Conservation (phyloP, 2,113 vertebrate genomes). For the zebrafish (Danio rerio) region DNA sequence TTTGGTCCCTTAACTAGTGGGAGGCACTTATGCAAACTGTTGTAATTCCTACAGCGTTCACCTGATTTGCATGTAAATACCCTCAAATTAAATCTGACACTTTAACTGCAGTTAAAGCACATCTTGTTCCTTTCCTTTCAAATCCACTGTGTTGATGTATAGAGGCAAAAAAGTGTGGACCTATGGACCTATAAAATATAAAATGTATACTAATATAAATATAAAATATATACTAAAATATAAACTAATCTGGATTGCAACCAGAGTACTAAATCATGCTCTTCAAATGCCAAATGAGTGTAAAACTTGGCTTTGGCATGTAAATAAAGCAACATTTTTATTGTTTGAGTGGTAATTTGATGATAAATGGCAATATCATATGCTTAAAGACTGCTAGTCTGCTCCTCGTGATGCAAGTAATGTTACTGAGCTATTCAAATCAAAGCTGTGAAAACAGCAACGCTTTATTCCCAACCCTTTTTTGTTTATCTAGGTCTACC, state of each 20-base stretch:
- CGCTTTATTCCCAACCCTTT: neutral
- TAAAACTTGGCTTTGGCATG: neutral
- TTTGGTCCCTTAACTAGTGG: too few species aligned
- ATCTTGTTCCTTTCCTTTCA: too few species aligned
- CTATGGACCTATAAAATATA: too few species aligned
- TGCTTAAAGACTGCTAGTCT: neutral
- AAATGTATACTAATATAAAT: too few species aligned
- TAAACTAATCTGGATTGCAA: constrained; percentile 14
- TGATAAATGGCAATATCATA: neutral
- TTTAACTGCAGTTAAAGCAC: too few species aligned
- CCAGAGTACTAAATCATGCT: neutral
- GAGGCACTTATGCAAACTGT: too few species aligned
- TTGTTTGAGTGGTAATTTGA: neutral
- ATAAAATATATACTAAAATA: too few species aligned
- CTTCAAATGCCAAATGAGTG: neutral
- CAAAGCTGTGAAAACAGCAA: neutral
- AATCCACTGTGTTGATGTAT: too few species aligned
- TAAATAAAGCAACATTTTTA: neutral
- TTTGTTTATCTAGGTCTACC: neutral
- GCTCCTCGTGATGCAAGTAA: neutral
- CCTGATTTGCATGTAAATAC: too few species aligned
- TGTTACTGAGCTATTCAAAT: neutral
- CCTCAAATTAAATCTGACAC: too few species aligned
- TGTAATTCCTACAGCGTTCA: too few species aligned
- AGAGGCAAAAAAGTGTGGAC: too few species aligned